Evolutionary conservation across 2,113 vertebrate species (phyloP).

Genomic region (Melierax canorus): DNA sequence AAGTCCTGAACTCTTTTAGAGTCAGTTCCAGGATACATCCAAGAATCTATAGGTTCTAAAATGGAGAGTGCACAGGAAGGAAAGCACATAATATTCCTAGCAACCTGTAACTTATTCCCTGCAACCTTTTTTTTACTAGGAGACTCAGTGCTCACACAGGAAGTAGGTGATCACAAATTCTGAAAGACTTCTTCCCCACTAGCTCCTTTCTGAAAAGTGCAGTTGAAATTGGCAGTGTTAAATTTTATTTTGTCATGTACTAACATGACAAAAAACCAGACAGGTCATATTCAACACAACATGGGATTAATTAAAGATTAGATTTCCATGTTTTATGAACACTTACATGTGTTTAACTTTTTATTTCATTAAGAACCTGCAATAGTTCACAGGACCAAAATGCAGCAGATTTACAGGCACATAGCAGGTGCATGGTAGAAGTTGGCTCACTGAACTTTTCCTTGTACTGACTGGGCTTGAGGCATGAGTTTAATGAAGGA

Average conservation of each 20-base stretch:
- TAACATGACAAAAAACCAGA: background rate
- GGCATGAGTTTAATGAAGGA: background rate
- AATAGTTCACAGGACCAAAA: background rate
- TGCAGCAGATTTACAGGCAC: background rate
- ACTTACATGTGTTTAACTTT: background rate
- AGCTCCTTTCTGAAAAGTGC: background rate
- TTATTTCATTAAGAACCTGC: background rate
- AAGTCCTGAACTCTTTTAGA: background rate
- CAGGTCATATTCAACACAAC: background rate
- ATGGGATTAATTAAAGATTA: background rate
- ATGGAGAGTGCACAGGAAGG: background rate
- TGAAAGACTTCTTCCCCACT: background rate
- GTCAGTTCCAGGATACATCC: background rate
- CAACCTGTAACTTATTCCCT: background rate
- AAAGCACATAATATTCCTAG: background rate
- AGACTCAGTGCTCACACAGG: background rate
- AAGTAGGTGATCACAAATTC: background rate
- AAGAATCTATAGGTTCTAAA: background rate
- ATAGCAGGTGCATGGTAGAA: background rate
- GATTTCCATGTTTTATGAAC: background rate
- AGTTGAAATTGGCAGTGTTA: background rate
- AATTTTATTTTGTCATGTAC: background rate
- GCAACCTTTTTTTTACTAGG: background rate
- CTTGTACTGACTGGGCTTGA: background rate
- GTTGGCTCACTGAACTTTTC: background rate